Percentiles rank a stretch among this genome's conserved stretches.
Conservation (phyloP, 2,888 invertebrate genomes). For the Eilema griseolum region DNA sequence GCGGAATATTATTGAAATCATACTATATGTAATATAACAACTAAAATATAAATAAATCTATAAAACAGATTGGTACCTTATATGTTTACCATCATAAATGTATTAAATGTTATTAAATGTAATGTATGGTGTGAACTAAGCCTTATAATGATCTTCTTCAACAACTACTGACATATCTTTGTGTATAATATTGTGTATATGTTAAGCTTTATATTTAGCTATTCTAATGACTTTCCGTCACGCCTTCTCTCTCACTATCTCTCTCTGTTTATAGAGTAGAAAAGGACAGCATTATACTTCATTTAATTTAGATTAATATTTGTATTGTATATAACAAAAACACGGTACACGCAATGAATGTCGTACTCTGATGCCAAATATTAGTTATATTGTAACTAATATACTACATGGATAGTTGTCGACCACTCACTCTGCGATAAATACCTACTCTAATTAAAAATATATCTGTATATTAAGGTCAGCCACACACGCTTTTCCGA, state of each 20-base stretch:
- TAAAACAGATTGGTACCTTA: neutral
- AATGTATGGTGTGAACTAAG: slow-evolving; percentile 12
- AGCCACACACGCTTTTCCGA: too few species aligned
- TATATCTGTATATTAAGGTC: neutral
- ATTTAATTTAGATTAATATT: slow-evolving; percentile 5
- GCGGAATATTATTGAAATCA: neutral
- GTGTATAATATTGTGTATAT: slow-evolving; percentile 15
- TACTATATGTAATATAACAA: neutral
- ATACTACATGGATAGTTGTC: slow-evolving; percentile 53
- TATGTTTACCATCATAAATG: slow-evolving; percentile 16
- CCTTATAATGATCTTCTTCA: slow-evolving; percentile 11
- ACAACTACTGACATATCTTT: slow-evolving; percentile 19
- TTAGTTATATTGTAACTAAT: slow-evolving; percentile 73
- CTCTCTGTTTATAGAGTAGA: slow-evolving; percentile 1
- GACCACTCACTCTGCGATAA: slow-evolving; percentile 32
- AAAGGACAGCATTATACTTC: neutral
- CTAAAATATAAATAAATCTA: neutral
- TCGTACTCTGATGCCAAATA: slow-evolving; percentile 78
- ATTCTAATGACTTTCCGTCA: neutral
- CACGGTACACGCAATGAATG: slow-evolving; percentile 51
- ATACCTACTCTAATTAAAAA: neutral
- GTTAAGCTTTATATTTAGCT: slow-evolving; percentile 5
- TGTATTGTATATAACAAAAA: slow-evolving; percentile 30
- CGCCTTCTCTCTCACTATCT: neutral
- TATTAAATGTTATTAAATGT: slow-evolving; percentile 10